phyloP scores from a whole-genome alignment of 2,113 vertebrate species.

The Formicarius rufipectus region DNA sequence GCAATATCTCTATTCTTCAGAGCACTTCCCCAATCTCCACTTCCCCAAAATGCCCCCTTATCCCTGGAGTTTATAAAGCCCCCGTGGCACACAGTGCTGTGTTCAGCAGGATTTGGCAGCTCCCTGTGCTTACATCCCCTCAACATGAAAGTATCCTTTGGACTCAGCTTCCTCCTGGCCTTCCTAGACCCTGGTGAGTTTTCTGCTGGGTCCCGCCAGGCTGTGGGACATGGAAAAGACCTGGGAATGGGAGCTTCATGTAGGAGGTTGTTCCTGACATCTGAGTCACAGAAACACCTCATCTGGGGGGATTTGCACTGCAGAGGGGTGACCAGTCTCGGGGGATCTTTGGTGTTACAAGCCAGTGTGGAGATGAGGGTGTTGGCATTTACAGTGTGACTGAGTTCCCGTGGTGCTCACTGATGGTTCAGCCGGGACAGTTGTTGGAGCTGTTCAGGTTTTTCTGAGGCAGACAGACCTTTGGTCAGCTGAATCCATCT shows the following conservation, averaged over 20 bases:
- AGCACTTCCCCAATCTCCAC: neutral
- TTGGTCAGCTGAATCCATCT: rapidly evolving
- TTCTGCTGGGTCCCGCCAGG: rapidly evolving
- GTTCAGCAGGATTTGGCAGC: neutral
- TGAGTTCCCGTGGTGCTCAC: neutral
- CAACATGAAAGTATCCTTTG: neutral
- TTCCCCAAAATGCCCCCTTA: neutral
- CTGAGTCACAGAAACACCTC: neutral
- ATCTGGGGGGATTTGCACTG: rapidly evolving
- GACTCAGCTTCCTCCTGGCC: constrained; percentile 4
- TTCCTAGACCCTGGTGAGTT: constrained; percentile 32
- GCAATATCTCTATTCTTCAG: neutral
- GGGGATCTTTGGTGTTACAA: neutral
- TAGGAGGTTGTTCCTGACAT: rapidly evolving
- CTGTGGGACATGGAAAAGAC: neutral
- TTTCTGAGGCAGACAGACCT: neutral
- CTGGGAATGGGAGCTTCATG: rapidly evolving
- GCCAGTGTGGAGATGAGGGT: neutral
- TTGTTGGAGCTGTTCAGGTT: neutral
- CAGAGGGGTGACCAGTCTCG: rapidly evolving
- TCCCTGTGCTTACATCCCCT: neutral
- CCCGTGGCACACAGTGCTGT: neutral
- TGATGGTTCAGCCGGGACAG: neutral
- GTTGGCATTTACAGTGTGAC: neutral
- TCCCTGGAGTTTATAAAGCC: neutral